Evolutionary conservation across 1,140 invertebrate species (phyloP).

Genomic region (Proctacanthus coquilletti): DNA sequence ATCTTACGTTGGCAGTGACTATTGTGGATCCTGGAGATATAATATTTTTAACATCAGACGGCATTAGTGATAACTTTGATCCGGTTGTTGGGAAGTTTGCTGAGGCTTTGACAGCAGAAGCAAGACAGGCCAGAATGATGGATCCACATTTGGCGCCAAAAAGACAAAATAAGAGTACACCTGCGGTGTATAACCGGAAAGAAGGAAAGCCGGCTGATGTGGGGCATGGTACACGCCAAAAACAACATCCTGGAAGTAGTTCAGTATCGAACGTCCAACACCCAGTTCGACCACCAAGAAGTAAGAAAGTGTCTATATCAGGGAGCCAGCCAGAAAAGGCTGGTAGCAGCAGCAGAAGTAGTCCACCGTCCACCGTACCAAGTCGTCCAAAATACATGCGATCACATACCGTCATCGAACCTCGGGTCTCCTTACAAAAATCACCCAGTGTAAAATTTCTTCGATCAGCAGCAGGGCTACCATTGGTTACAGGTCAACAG

Average conservation of each 20-base stretch:
- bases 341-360: not conserved
- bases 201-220: not conserved
- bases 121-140: slow-evolving; percentile 10
- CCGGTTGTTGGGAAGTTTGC: slow-evolving; percentile 88
- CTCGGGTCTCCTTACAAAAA: slow-evolving; percentile 16
- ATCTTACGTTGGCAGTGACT: slow-evolving; percentile 79
- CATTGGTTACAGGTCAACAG: slow-evolving; percentile 63
- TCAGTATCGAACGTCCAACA: slow-evolving; percentile 7
- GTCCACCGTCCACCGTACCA: slow-evolving; percentile 9
- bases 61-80: slow-evolving; percentile 89
- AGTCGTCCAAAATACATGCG: slow-evolving; percentile 30
- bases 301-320: slow-evolving; percentile 9
- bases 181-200: slow-evolving; percentile 19
- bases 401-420: slow-evolving; percentile 36
- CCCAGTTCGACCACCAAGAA: slow-evolving; percentile 14
- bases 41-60: slow-evolving; percentile 80
- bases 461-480: slow-evolving; percentile 39
- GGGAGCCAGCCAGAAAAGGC: not conserved
- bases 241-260: not conserved
- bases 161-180: slow-evolving; percentile 27
- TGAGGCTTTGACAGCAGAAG: slow-evolving; percentile 25
- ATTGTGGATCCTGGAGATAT: slow-evolving; percentile 70
- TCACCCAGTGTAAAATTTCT: slow-evolving; percentile 21
- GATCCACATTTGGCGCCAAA: slow-evolving; percentile 16
- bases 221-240: slow-evolving; percentile 1